These are phyloP conservation scores for Ptychochromis oligacanthus DNA, from an alignment of 2,113 vertebrate species.

Conservation along the genomic window DNA sequence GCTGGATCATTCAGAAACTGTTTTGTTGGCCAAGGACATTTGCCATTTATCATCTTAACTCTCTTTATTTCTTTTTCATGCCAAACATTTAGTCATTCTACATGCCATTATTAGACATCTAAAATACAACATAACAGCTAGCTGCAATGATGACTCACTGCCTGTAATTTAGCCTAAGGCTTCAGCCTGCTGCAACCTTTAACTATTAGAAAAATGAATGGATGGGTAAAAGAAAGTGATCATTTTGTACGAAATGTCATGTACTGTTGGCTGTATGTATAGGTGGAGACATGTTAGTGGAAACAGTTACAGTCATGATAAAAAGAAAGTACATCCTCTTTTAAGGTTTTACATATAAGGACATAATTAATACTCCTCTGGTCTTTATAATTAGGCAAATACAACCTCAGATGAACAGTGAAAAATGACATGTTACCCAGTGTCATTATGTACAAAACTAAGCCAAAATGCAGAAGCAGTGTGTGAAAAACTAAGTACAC, in stretches of 20 bases:
- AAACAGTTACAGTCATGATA: not conserved
- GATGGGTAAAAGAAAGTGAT: not conserved
- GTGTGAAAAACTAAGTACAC: not conserved
- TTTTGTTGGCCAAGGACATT: constrained; percentile 1
- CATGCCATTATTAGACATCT: no score
- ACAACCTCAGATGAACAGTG: fast-evolving
- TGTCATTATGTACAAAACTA: fast-evolving
- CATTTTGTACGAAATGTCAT: not conserved
- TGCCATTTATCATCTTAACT: not conserved
- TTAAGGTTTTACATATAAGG: no score
- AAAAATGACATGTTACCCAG: fast-evolving
- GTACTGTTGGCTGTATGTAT: not conserved
- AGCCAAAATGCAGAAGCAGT: not conserved
- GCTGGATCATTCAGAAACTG: not conserved
- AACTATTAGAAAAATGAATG: not conserved
- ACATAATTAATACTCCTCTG: not conserved
- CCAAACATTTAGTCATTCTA: not conserved
- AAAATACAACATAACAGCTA: not conserved
- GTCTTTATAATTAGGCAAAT: no score
- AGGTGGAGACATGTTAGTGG: not conserved
- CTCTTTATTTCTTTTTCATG: not conserved
- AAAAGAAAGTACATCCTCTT: not conserved
- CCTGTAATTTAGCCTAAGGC: not conserved
- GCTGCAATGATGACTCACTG: not conserved
- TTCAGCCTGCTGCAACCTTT: not conserved